Evolutionary conservation across 2,797 vertebrate species (phyloP).

Genomic region (Cyclura pinguis): DNA sequence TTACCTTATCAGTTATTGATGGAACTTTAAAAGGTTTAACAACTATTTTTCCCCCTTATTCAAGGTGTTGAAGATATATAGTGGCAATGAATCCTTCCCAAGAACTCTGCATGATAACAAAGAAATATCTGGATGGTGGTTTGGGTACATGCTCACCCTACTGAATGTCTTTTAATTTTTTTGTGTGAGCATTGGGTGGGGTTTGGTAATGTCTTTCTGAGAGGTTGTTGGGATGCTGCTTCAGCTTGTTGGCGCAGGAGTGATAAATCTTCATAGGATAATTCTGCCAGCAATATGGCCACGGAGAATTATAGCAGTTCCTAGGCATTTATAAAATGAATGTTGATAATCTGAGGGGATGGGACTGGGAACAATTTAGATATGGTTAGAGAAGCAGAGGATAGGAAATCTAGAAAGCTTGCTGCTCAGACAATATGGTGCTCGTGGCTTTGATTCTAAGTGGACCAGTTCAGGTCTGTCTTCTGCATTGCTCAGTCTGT

Average conservation of each 20-base stretch:
- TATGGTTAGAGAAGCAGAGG: not conserved
- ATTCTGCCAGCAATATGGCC: not conserved
- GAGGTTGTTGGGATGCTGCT: too few species aligned
- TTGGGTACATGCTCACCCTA: not conserved
- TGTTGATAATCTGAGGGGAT: not conserved
- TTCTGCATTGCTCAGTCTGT: not conserved
- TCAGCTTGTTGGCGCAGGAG: not conserved
- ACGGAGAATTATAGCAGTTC: too few species aligned
- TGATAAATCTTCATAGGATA: not conserved
- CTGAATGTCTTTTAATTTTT: not conserved
- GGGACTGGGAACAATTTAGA: not conserved
- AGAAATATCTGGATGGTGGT: not conserved
- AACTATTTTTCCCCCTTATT: not conserved
- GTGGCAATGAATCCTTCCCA: not conserved
- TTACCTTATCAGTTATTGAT: not conserved
- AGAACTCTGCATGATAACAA: not conserved
- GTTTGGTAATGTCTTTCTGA: not conserved
- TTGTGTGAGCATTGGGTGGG: not conserved
- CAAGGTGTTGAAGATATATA: not conserved
- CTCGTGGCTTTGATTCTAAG: not conserved
- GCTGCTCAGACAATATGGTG: not conserved
- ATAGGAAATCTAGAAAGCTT: not conserved
- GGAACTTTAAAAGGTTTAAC: not conserved
- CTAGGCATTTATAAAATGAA: not conserved
- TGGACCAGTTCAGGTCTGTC: not conserved